phyloP scores from a whole-genome alignment of 2,888 invertebrate genomes.

The Metallyticus violacea region DNA sequence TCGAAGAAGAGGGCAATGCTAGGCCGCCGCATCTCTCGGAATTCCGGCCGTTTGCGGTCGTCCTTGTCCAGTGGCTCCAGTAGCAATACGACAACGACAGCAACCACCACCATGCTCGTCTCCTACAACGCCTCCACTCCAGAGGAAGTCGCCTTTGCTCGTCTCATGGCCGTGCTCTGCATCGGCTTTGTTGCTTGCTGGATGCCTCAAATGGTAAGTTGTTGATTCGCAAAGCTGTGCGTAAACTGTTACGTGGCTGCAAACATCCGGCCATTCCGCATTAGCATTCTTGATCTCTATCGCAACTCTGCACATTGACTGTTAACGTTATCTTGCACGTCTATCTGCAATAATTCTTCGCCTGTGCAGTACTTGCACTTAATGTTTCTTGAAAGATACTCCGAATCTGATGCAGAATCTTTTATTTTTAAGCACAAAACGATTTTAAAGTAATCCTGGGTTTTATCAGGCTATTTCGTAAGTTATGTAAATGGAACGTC shows the following conservation, averaged over 20 bases:
- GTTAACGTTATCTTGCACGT: background rate
- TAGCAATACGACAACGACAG: background rate
- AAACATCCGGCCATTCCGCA: background rate
- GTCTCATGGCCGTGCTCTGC: constrained; percentile 79
- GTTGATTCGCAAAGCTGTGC: background rate
- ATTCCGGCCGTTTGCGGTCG: constrained; percentile 11
- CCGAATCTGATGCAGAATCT: no score
- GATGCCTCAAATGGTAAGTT: constrained; percentile 81
- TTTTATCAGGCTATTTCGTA: no score
- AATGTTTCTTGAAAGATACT: no score
- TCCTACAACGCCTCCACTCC: constrained; percentile 57
- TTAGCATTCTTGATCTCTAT: background rate
- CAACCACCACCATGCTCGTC: background rate
- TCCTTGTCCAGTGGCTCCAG: background rate
- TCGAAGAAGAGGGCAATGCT: constrained; percentile 30
- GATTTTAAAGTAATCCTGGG: no score
- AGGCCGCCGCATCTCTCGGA: constrained; percentile 31
- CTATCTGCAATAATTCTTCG: background rate
- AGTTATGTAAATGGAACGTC: no score
- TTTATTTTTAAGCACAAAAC: no score
- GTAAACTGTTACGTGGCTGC: background rate
- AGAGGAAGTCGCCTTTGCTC: constrained; percentile 82
- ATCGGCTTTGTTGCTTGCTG: constrained; percentile 81
- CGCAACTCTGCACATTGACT: background rate
- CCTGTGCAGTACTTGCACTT: no score